phyloP scores from a whole-genome alignment of 1,140 invertebrate genomes.

The Arctopsyche grandis region DNA sequence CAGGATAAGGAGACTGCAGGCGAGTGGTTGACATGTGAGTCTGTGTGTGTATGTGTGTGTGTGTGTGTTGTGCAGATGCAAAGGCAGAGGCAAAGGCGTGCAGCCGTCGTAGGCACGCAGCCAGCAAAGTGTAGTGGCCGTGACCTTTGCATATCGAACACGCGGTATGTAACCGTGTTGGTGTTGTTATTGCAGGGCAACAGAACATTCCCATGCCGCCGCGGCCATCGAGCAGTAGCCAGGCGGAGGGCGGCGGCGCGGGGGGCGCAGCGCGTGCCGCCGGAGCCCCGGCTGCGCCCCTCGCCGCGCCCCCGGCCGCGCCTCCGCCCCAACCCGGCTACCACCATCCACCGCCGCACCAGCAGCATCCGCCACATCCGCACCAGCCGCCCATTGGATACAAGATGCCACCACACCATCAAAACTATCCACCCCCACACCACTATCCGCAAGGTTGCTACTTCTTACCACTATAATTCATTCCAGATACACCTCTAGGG shows the following conservation, averaged over 20 bases:
- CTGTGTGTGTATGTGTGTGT: too few relatives aligned
- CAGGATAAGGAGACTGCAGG: too few relatives aligned
- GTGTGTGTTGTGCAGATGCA: too few relatives aligned
- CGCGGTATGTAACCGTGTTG: slow-evolving; percentile 2
- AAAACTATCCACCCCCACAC: slow-evolving; percentile 65
- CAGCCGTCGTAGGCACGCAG: not conserved
- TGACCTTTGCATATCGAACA: not conserved
- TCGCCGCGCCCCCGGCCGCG: slow-evolving; percentile 57
- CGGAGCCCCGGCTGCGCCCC: slow-evolving; percentile 40
- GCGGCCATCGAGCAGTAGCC: slow-evolving; percentile 86
- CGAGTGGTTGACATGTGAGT: too few relatives aligned
- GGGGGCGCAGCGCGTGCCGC: slow-evolving; percentile 24
- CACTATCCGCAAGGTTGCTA: slow-evolving; percentile 67
- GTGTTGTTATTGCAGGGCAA: slow-evolving; percentile 72
- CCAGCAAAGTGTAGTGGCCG: not conserved
- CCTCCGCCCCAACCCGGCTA: slow-evolving; percentile 69
- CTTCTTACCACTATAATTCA: slow-evolving; percentile 37
- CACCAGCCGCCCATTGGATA: slow-evolving; percentile 64
- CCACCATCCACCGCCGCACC: slow-evolving; percentile 67
- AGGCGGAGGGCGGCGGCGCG: slow-evolving; percentile 61
- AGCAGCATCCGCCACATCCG: slow-evolving; percentile 66
- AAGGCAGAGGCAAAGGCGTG: too few relatives aligned
- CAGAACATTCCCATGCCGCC: slow-evolving; percentile 93
- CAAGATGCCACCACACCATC: slow-evolving; percentile 61
- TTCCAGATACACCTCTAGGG: not conserved